Evolutionary conservation across 2,888 invertebrate genomes (phyloP).

Genomic region (Oxycera nigricornis): DNA sequence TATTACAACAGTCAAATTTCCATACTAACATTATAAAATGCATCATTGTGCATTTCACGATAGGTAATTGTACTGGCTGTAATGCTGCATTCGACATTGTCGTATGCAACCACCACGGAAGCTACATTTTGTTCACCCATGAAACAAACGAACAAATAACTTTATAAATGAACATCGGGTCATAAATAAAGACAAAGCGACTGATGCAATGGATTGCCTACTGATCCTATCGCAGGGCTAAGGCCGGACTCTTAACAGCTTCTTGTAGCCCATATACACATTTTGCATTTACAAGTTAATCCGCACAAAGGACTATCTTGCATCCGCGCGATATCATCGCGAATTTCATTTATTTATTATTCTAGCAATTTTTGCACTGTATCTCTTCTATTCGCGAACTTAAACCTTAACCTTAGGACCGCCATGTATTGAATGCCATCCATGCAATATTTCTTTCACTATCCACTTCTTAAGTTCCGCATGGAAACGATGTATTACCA

Average conservation of each 20-base stretch:
- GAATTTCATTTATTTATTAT: constrained; percentile 40
- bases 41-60: constrained; percentile 20
- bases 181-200: constrained; percentile 37
- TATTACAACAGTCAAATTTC: constrained; percentile 24
- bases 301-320: constrained; percentile 34
- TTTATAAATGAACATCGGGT: constrained; percentile 29
- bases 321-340: constrained; percentile 35
- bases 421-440: constrained; percentile 7
- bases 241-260: constrained; percentile 28
- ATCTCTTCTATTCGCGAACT: background rate
- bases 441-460: constrained; percentile 15
- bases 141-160: constrained; percentile 28
- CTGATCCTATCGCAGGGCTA: constrained; percentile 11
- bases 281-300: constrained; percentile 34
- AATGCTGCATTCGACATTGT: background rate
- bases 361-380: constrained; percentile 24
- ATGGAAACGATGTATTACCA: constrained; percentile 13
- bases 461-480: background rate
- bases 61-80: constrained; percentile 14
- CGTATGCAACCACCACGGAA: constrained; percentile 24
- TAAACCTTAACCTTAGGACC: constrained; percentile 7
- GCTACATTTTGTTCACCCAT: constrained; percentile 11
- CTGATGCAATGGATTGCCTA: constrained; percentile 17
- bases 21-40: constrained; percentile 23
- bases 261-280: constrained; percentile 31